Conservation (phyloP, 1,140 invertebrate species). For the Diorhabda sublineata region DNA sequence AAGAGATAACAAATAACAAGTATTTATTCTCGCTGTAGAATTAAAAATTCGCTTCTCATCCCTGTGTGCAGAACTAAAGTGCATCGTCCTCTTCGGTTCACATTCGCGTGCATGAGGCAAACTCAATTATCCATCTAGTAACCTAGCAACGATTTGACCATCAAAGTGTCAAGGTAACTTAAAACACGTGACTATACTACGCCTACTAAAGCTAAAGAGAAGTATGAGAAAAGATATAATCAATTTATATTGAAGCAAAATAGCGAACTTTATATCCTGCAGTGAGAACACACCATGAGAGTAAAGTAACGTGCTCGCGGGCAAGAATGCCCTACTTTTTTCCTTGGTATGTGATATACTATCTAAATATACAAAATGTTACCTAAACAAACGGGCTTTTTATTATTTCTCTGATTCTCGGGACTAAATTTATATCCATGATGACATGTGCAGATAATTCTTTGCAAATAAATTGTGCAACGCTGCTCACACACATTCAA, state of each 20-base stretch:
- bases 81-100: too few relatives aligned
- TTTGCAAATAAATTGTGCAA: slow-evolving; percentile 56
- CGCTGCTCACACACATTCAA: slow-evolving; percentile 61
- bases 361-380: slow-evolving; percentile 11
- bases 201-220: neutral
- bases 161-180: too few relatives aligned
- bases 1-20: too few relatives aligned
- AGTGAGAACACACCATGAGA: neutral
- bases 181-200: neutral
- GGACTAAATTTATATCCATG: slow-evolving; percentile 57
- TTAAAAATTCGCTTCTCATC: too few relatives aligned
- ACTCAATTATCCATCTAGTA: too few relatives aligned
- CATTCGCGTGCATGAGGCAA: too few relatives aligned
- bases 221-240: neutral
- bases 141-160: too few relatives aligned
- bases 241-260: neutral
- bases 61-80: too few relatives aligned
- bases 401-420: slow-evolving; percentile 51
- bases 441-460: slow-evolving; percentile 62
- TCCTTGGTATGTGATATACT: slow-evolving; percentile 8
- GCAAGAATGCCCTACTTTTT: neutral
- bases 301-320: neutral
- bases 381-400: slow-evolving; percentile 59
- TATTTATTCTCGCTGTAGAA: too few relatives aligned
- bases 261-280: neutral